Percentiles rank a stretch among this genome's conserved stretches.
phyloP scores from a whole-genome alignment of 2,113 vertebrate genomes.

The Grammomys surdaster region DNA sequence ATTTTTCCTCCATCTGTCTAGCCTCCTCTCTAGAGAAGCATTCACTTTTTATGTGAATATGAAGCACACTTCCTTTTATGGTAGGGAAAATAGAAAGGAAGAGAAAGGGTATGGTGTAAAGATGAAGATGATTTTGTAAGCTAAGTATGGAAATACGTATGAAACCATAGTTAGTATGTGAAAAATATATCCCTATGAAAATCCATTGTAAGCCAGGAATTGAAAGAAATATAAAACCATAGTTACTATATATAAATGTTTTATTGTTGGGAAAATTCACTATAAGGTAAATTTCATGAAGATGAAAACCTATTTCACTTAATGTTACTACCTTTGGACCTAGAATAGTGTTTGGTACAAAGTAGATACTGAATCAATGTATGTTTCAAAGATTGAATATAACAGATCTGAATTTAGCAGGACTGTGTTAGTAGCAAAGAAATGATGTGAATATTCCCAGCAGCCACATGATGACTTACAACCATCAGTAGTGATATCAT shows the following conservation, averaged over 20 bases:
- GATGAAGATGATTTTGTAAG: not conserved
- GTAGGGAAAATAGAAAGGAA: not conserved
- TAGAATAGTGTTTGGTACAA: not conserved
- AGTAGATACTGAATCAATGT: not conserved
- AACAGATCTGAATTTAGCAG: not conserved
- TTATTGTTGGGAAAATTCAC: not conserved
- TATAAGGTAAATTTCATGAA: not conserved
- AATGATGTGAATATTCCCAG: not conserved
- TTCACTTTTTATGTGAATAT: slow-evolving; percentile 24
- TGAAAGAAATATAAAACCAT: not conserved
- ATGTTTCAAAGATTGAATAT: not conserved
- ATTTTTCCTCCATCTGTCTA: slow-evolving; percentile 17
- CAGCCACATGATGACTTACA: too few species aligned
- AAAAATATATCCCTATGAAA: not conserved
- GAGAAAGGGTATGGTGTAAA: not conserved
- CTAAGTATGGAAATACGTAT: not conserved
- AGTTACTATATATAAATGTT: not conserved
- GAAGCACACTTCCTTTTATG: not conserved
- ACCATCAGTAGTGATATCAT: too few species aligned
- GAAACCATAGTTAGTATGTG: not conserved
- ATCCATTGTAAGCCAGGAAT: slow-evolving; percentile 16
- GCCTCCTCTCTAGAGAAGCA: not conserved
- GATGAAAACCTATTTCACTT: not conserved
- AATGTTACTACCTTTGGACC: too few species aligned
- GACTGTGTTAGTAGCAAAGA: not conserved